Evolutionary conservation across 2,113 vertebrate species (phyloP).

Genomic region (Eublepharis macularius): DNA sequence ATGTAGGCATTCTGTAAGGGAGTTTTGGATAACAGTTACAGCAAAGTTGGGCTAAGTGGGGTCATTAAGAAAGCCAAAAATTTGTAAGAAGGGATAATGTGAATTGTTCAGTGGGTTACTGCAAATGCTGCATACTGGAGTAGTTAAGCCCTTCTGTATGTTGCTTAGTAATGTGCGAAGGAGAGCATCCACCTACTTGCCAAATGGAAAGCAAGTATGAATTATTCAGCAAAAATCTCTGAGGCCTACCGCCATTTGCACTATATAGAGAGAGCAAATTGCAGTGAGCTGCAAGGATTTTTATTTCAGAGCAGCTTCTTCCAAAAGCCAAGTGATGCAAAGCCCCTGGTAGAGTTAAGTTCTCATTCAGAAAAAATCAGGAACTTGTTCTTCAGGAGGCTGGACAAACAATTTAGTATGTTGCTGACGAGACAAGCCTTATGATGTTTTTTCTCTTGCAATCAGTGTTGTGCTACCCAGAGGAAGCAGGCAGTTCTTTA

Average conservation of each 20-base stretch:
- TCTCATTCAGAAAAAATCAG: background rate
- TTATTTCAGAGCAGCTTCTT: constrained; percentile 25
- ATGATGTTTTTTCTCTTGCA: background rate
- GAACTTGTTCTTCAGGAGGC: background rate
- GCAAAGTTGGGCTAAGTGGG: background rate
- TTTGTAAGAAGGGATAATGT: background rate
- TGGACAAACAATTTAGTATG: too few relatives aligned
- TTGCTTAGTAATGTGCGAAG: background rate
- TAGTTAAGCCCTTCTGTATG: background rate
- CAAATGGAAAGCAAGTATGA: background rate
- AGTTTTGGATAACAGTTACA: background rate
- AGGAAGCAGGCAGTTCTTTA: background rate
- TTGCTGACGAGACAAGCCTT: too few relatives aligned
- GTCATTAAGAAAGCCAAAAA: background rate
- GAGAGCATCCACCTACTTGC: background rate
- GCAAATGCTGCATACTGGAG: background rate
- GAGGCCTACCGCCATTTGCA: constrained; percentile 25
- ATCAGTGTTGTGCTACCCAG: accelerated
- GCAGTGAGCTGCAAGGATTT: constrained; percentile 30
- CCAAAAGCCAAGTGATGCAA: constrained; percentile 25
- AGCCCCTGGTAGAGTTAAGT: background rate
- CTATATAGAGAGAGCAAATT: constrained; percentile 31
- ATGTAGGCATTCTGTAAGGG: background rate
- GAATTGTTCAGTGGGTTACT: background rate
- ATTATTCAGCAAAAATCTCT: constrained; percentile 55